Evolutionary conservation across 2,113 vertebrate genomes (phyloP).

Genomic region (Amblyopsis rosae): DNA sequence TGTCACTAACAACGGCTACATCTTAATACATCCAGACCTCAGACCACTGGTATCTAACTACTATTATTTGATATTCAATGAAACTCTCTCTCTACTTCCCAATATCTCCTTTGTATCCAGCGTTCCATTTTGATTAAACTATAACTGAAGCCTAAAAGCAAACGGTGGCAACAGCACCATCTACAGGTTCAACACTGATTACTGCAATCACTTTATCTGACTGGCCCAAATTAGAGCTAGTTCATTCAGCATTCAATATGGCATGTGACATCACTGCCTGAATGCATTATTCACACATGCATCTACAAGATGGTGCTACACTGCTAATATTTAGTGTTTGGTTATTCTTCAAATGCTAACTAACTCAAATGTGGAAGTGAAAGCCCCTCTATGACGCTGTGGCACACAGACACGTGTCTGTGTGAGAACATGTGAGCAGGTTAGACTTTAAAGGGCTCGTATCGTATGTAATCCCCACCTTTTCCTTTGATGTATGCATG

Average conservation of each 20-base stretch:
- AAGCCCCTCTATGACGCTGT: constrained; percentile 33
- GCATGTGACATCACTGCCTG: too few species aligned
- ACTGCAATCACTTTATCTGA: too few species aligned
- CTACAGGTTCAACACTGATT: too few species aligned
- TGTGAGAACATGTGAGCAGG: constrained; percentile 52
- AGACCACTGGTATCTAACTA: constrained; percentile 88
- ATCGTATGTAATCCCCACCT: constrained; percentile 80
- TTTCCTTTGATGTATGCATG: constrained; percentile 85
- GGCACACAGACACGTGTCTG: constrained; percentile 44
- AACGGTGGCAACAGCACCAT: too few species aligned
- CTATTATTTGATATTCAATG: constrained; percentile 11
- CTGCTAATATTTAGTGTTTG: too few species aligned
- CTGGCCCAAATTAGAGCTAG: too few species aligned
- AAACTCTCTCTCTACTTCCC: constrained; percentile 41
- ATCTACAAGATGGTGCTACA: too few species aligned
- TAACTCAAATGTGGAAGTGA: constrained; percentile 46
- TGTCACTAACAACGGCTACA: constrained; percentile 98
- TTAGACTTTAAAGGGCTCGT: constrained; percentile 67
- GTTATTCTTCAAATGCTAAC: neutral
- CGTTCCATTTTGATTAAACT: too few species aligned
- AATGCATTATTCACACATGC: too few species aligned
- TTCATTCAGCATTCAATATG: constrained; percentile 6
- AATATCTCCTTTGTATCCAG: neutral
- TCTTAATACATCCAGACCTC: constrained; percentile 95
- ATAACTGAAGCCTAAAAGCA: too few species aligned